A percentile compares a stretch with the other conserved stretches of the same genome.
phyloP scores from a whole-genome alignment of 2,888 invertebrate genomes.

The Erannis defoliaria region DNA sequence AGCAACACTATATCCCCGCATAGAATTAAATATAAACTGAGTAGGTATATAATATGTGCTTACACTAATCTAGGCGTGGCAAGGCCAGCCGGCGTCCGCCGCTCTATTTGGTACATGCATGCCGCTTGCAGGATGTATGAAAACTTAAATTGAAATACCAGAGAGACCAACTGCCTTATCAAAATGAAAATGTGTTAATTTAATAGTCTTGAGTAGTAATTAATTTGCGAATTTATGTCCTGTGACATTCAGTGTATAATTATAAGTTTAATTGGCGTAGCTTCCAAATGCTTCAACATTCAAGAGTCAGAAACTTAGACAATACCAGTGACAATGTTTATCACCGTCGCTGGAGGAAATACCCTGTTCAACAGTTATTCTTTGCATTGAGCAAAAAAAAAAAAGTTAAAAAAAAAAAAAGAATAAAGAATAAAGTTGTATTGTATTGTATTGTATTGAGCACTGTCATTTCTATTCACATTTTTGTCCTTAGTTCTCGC shows the following conservation, averaged over 20 bases:
- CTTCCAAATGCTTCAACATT: too few relatives aligned
- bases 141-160: conserved; percentile 29
- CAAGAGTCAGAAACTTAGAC: too few relatives aligned
- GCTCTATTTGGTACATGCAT: conserved; percentile 34
- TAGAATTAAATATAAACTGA: conserved; percentile 36
- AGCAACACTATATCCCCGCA: conserved; percentile 33
- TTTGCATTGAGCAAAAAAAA: too few relatives aligned
- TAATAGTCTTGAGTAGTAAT: conserved; percentile 19
- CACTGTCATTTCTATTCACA: too few relatives aligned
- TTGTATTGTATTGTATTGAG: too few relatives aligned
- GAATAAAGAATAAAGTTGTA: too few relatives aligned
- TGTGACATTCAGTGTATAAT: conserved; percentile 12
- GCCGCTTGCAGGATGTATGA: conserved; percentile 18
- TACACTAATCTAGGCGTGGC: conserved; percentile 52
- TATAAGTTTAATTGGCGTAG: too few relatives aligned
- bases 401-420: too few relatives aligned
- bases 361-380: too few relatives aligned
- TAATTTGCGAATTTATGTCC: conserved; percentile 15
- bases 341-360: too few relatives aligned
- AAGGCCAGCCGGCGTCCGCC: conserved; percentile 53
- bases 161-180: conserved; percentile 18
- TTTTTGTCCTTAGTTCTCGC: too few relatives aligned
- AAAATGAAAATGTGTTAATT: conserved; percentile 19
- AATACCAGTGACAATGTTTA: too few relatives aligned
- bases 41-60: conserved; percentile 42